Percentiles rank a stretch among this genome's conserved stretches.
Conservation (phyloP, 2,113 vertebrate genomes). For the Myotis brandtii region DNA sequence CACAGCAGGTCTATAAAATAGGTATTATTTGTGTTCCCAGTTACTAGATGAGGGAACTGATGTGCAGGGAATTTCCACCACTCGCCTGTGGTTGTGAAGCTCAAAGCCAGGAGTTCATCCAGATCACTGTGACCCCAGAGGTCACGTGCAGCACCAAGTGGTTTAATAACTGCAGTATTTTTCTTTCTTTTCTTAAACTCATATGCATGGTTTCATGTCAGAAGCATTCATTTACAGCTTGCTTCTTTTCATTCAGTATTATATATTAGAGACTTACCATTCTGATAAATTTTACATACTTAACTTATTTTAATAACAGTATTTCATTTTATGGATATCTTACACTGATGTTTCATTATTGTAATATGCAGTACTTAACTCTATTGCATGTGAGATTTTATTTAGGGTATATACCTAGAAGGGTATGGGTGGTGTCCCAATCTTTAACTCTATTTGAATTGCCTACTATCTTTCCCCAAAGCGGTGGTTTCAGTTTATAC, state of each 20-base stretch:
- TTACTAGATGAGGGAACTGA: background rate
- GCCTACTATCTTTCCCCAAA: background rate
- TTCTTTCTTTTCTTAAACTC: background rate
- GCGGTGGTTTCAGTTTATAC: background rate
- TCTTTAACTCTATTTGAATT: background rate
- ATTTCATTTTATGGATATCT: background rate
- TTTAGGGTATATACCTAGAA: background rate
- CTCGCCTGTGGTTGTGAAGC: background rate
- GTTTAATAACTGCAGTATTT: background rate
- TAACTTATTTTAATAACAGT: background rate
- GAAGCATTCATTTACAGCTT: background rate
- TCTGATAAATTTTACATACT: background rate
- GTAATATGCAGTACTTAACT: background rate
- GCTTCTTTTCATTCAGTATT: background rate
- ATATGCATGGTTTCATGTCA: background rate
- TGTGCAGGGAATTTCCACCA: background rate
- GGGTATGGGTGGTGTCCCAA: background rate
- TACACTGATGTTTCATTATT: background rate
- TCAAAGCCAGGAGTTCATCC: background rate
- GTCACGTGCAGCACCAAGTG: background rate
- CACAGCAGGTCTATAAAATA: constrained; percentile 4
- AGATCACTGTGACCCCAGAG: background rate
- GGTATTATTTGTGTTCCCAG: background rate
- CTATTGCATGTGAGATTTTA: background rate
- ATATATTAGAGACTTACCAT: background rate